Percentiles rank a stretch among this genome's conserved stretches.
Conservation (phyloP, 2,113 vertebrate species). For the Lophura nycthemera region DNA sequence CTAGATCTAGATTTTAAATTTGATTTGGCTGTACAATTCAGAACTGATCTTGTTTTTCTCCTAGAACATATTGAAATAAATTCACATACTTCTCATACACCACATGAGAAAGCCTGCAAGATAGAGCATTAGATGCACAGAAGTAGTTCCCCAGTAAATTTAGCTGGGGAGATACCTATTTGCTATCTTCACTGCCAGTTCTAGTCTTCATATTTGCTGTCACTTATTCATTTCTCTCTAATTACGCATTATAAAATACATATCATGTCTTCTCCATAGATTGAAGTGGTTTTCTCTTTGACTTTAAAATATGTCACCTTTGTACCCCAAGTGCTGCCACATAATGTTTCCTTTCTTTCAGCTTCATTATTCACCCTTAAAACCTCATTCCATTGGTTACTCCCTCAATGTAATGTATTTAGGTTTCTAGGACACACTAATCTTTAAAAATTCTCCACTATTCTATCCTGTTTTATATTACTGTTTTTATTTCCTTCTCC, state of each 20-base stretch:
- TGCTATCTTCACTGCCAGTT: neutral
- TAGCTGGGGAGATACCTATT: neutral
- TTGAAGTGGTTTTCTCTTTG: neutral
- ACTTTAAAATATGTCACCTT: neutral
- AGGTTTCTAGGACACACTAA: neutral
- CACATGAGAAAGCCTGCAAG: neutral
- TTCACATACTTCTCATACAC: neutral
- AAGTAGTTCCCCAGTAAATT: neutral
- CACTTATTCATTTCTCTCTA: neutral
- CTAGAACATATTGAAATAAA: neutral
- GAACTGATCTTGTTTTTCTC: neutral
- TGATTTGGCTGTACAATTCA: neutral
- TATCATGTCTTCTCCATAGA: neutral
- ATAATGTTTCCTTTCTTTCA: neutral
- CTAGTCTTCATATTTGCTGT: neutral
- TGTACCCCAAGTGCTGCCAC: neutral
- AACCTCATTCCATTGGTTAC: neutral
- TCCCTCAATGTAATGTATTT: neutral
- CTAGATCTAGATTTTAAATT: neutral
- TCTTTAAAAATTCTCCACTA: neutral
- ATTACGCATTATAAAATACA: neutral
- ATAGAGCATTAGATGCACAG: neutral
- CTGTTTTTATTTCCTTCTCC: slow-evolving; percentile 13
- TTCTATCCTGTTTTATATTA: neutral
- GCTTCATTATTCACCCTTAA: neutral